Base-by-base conservation (phyloP, 2,888 invertebrate species). In the Hipparchia semele region DNA sequence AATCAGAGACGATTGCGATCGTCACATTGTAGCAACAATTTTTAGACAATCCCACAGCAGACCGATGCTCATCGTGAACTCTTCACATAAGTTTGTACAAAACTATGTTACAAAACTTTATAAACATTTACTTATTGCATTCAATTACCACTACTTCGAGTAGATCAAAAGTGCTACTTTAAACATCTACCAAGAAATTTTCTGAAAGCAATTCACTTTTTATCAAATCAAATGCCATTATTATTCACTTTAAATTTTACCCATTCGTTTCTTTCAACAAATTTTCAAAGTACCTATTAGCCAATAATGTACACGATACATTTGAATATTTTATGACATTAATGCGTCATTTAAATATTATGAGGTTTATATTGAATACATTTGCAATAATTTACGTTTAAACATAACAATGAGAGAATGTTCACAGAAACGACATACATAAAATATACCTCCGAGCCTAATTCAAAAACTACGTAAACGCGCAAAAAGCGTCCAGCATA, bases 401-500 rank as follows among this genome's bases (percentile, higher is more conserved):
- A 88, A 90, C 85, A 86, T 85, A 90, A 89, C 88, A 84, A 87
- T 87, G 84, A 86, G 86, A 86, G 82, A 88, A 90, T 82, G 83
- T 89, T 82, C 88, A 91, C 89, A 87, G 83, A 84, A 86, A 89
- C 86, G 85, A 87, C 87, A 87, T 87, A 87, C 88, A 87, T 83
- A 89, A 89, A 88, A 86, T 84, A 85, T 85, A 84, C 86, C 83
- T 87, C 84, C 85, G 90, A 90, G 89, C 89, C 90, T 90, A 90
- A 85, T 81, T 85, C 82, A 83, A 83, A 85, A 83, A 89, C 89
- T 89, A 90, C 85, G 66, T 81, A 83, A 90, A 92, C 92, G 91
- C 92, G 87, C 92, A 90, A 89, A 92, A 90, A 92, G 91, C 92
- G 91, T 91, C 89, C 91, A 84, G 84, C 85, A 77, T 83, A 77